Base-by-base conservation (phyloP, 2,113 vertebrate species). In the Rhineura floridana region DNA sequence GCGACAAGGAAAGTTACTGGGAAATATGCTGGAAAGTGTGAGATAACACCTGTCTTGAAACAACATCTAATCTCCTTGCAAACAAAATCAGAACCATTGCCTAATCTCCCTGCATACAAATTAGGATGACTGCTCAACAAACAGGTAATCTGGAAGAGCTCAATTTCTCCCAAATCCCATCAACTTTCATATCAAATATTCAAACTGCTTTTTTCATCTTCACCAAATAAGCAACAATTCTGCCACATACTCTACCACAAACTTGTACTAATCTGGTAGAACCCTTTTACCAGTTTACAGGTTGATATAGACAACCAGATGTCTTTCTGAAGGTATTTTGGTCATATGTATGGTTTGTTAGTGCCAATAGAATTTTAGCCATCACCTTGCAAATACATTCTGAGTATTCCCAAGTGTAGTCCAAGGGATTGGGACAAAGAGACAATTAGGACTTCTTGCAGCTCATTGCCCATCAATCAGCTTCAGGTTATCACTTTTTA, bases 401-500 rank as follows among this genome's bases (percentile, higher is more conserved):
- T 77, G 55, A 86, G 33, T 77, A 77, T 77, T 77, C 52, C 59
- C 73, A 86, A 65, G 42, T 17, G 77, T 9, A 76, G 48, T 72
- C 15, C 59, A 86, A 63, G 30, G 28, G 10, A 76, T 13, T 76
- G 55, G 21, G 10, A 75, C 39, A 42, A 59, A 52, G 67, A 73
- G 11, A n/a, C 75, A 46, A 33, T 69, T 69, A 80, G 63, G n/a
- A 52, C 50, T 70, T 79, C 39, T 80, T 70, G 65, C 39, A 44
- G 50, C 52, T 70, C 65, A 81, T 70, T 87, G 33, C 59, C 46
- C n/a, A 42, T 69, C 65, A 81, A 70, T 39, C 76, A 87, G 36
- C 15, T 75, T 73, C 70, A 85, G 13, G n/a, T 55, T 12, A 84
- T 86, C 73, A 46, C 62, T 65, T 55, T 48, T 84, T 84, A 85